Conservation (phyloP, 2,888 invertebrate species). For the Stegophylla sp. region DNA sequence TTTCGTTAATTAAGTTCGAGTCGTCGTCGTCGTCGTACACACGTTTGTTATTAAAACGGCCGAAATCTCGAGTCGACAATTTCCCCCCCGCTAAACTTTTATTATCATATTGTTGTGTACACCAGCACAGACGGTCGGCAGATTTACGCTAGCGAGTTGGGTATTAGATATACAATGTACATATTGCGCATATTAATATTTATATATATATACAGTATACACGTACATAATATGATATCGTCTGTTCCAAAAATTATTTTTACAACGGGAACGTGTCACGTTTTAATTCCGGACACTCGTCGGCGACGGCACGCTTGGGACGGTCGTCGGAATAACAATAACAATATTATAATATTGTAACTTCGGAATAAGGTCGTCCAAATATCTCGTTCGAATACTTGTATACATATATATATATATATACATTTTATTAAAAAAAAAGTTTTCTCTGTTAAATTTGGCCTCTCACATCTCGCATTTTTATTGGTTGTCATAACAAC, state of each 20-base stretch:
- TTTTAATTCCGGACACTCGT: background rate
- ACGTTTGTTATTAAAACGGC: slow-evolving; percentile 41
- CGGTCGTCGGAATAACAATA: too few relatives aligned
- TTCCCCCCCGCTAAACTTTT: slow-evolving; percentile 24
- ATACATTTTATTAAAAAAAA: too few relatives aligned
- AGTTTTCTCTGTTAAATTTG: too few relatives aligned
- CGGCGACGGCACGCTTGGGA: background rate
- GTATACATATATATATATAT: too few relatives aligned
- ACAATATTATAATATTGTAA: too few relatives aligned
- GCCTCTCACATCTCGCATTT: too few relatives aligned
- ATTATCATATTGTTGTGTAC: slow-evolving; percentile 9
- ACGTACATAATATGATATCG: background rate
- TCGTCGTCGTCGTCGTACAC: background rate
- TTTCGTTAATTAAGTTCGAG: slow-evolving; percentile 37
- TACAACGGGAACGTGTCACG: slow-evolving; percentile 16
- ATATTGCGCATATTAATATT: background rate
- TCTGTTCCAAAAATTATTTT: background rate
- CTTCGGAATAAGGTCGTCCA: too few relatives aligned
- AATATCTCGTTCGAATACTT: too few relatives aligned
- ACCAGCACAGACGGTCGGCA: background rate
- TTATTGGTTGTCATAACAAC: too few relatives aligned
- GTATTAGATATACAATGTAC: too few relatives aligned
- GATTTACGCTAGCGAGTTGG: too few relatives aligned
- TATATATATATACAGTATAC: background rate
- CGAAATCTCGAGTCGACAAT: slow-evolving; percentile 42